phyloP scores from a whole-genome alignment of 2,113 vertebrate genomes.

The Chloebia gouldiae region DNA sequence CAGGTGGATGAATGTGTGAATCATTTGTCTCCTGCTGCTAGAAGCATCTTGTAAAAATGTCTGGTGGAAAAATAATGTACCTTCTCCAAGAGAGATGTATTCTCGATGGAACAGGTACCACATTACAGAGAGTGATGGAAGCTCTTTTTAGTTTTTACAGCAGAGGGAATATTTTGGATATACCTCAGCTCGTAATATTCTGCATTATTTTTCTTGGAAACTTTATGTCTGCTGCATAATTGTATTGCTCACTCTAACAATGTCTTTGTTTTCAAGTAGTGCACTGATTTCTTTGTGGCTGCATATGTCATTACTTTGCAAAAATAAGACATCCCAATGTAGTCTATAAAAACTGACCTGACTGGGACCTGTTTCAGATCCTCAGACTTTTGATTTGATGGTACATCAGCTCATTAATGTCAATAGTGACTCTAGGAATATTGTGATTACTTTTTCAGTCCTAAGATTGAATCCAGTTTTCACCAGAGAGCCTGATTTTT shows the following conservation, averaged over 20 bases:
- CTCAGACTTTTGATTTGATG: background rate
- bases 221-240: background rate
- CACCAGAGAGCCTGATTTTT: background rate
- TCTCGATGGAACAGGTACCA: background rate
- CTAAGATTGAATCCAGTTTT: background rate
- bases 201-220: background rate
- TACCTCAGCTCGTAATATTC: background rate
- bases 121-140: background rate
- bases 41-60: background rate
- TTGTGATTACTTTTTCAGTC: background rate
- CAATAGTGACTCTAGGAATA: background rate
- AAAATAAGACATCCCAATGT: background rate
- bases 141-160: background rate
- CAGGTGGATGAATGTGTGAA: constrained; percentile 23
- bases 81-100: background rate
- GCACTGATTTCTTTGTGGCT: background rate
- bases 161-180: background rate
- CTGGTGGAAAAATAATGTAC: constrained; percentile 14
- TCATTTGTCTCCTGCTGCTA: constrained; percentile 37
- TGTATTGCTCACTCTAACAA: background rate
- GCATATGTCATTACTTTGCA: background rate
- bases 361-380: background rate
- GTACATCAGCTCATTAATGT: background rate
- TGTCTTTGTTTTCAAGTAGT: background rate
- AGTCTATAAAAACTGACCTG: background rate